A percentile compares a stretch with the other conserved stretches of the same genome.
These are phyloP conservation scores for Poicephalus gulielmi DNA, from an alignment of 2,113 vertebrate genomes.

Conservation along the genomic window DNA sequence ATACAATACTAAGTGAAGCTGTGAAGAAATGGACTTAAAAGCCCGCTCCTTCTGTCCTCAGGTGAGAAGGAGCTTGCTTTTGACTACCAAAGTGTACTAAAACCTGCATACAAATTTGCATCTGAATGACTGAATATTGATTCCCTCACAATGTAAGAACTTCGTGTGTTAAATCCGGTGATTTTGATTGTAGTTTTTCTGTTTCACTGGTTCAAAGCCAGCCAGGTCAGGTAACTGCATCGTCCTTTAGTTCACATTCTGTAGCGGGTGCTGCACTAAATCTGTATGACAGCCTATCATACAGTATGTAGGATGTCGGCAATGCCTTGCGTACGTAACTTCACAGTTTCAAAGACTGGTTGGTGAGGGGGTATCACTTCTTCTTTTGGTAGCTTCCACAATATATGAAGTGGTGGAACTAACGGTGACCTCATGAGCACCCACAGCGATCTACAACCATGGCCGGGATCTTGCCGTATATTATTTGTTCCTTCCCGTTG, in stretches of 20 bases:
- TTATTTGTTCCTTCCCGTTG: slow-evolving; percentile 96
- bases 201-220: slow-evolving; percentile 63
- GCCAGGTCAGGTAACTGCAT: slow-evolving; percentile 15
- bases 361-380: slow-evolving; percentile 40
- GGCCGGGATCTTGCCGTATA: slow-evolving; percentile 97
- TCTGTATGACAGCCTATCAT: slow-evolving; percentile 31
- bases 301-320: slow-evolving; percentile 4
- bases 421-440: slow-evolving; percentile 84
- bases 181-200: slow-evolving; percentile 61
- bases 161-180: slow-evolving; percentile 13
- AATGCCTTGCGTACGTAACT: slow-evolving; percentile 62
- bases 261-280: slow-evolving; percentile 57
- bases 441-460: slow-evolving; percentile 99
- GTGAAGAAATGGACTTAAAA: slow-evolving; percentile 60
- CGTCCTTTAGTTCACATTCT: slow-evolving; percentile 64
- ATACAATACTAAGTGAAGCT: slow-evolving; percentile 62
- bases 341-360: slow-evolving; percentile 75
- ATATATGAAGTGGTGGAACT: background rate
- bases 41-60: slow-evolving; percentile 42
- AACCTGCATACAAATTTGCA: slow-evolving; percentile 8
- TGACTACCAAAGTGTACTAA: slow-evolving; percentile 19
- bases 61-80: slow-evolving; percentile 55
- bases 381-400: slow-evolving; percentile 17
- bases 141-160: slow-evolving; percentile 64
- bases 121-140: slow-evolving; percentile 50